Percentiles rank a stretch among this genome's conserved stretches.
phyloP scores from a whole-genome alignment of 35 echinoderm and acorn worm species.

The Heliocidaris erythrogramma region DNA sequence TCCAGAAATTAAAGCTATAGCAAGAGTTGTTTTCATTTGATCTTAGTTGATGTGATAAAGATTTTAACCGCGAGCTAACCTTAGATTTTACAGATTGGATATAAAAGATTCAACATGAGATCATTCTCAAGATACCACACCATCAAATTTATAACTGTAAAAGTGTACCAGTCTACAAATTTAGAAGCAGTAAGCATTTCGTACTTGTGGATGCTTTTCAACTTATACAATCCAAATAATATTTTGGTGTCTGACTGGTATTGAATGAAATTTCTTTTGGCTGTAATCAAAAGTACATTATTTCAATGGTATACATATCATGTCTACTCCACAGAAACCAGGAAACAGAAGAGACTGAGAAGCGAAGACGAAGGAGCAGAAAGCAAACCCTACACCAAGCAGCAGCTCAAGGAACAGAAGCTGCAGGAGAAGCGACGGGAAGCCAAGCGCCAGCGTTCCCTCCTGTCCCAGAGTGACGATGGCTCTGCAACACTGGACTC shows the following conservation, averaged over 20 bases:
- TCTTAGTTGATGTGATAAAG: too few relatives aligned
- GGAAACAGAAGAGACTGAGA: background rate
- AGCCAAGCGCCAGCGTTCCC: conserved; percentile 37
- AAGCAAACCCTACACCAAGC: background rate
- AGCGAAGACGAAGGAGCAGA: background rate
- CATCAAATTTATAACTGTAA: background rate
- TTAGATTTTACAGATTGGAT: background rate
- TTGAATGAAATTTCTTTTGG: too few relatives aligned
- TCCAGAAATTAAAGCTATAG: too few relatives aligned
- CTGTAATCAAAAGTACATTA: too few relatives aligned
- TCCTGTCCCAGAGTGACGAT: conserved; percentile 32
- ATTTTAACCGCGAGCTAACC: too few relatives aligned
- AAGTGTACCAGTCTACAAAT: background rate
- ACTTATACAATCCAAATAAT: too few relatives aligned
- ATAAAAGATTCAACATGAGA: background rate
- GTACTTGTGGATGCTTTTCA: too few relatives aligned
- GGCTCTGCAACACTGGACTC: background rate
- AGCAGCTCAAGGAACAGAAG: conserved; percentile 45
- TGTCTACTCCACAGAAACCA: background rate
- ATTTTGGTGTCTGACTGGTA: too few relatives aligned
- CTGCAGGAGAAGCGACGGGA: conserved; percentile 25
- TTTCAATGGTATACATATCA: background rate
- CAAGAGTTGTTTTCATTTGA: too few relatives aligned
- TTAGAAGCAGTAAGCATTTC: too few relatives aligned
- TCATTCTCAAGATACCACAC: background rate